Conservation (phyloP, 2,797 vertebrate genomes). For the Spinus olivaceus region DNA sequence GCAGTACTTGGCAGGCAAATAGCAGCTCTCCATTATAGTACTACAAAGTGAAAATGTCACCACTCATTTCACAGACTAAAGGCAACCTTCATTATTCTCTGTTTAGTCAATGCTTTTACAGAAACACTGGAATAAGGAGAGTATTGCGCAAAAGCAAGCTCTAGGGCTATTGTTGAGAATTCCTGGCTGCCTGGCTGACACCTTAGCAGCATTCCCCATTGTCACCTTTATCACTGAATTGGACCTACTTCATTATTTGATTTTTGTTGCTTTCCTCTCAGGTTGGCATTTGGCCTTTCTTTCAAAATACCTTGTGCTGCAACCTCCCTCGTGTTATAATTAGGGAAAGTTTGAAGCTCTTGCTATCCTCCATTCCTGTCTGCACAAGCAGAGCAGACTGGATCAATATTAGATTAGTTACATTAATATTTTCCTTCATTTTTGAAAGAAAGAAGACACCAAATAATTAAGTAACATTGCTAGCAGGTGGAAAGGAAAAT, state of each 20-base stretch:
- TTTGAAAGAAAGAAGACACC: not conserved
- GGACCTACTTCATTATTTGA: not conserved
- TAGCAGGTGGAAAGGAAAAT: not conserved
- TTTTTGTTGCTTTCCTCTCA: not conserved
- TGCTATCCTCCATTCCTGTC: not conserved
- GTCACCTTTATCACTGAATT: not conserved
- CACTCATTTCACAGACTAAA: not conserved
- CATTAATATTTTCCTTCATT: not conserved
- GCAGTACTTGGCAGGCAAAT: not conserved
- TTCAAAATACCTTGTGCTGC: not conserved
- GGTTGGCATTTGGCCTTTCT: slow-evolving; percentile 13
- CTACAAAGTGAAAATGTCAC: not conserved
- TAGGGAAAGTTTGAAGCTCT: not conserved
- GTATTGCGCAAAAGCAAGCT: not conserved
- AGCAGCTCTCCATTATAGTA: not conserved
- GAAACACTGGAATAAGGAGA: not conserved
- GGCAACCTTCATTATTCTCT: not conserved
- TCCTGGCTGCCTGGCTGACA: not conserved
- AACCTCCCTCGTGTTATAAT: not conserved
- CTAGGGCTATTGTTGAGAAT: not conserved
- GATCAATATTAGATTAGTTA: not conserved
- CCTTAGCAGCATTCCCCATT: not conserved
- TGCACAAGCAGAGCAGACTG: not conserved
- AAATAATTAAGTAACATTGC: not conserved
- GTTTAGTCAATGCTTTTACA: not conserved